Percentiles rank a stretch among this genome's conserved stretches.
Conservation (phyloP, 2,888 invertebrate genomes). For the Agrotis clavis region DNA sequence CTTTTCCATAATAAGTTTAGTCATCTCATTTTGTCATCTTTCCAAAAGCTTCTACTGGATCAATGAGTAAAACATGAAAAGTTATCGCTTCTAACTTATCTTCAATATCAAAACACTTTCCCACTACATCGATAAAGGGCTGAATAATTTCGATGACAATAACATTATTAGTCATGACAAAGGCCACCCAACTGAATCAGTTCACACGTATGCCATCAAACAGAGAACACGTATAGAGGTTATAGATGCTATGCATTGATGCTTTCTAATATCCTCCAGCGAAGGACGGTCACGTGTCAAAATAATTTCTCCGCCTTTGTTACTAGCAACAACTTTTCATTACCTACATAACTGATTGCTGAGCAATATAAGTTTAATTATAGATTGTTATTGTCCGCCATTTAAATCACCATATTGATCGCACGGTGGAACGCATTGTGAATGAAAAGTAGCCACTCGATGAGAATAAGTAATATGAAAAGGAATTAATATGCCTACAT, state of each 20-base stretch:
- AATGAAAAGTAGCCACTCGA: constrained; percentile 52
- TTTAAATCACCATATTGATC: constrained; percentile 57
- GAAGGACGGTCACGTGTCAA: constrained; percentile 56
- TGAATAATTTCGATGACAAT: constrained; percentile 20
- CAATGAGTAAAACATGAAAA: not conserved
- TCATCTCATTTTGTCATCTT: not conserved
- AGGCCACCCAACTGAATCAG: constrained; percentile 56
- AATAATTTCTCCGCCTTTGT: constrained; percentile 60
- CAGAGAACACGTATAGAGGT: constrained; percentile 61
- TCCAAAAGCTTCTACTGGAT: not conserved
- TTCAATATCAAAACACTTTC: not conserved
- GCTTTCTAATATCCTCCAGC: constrained; percentile 62
- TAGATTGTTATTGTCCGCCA: constrained; percentile 50
- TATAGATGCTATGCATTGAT: constrained; percentile 10
- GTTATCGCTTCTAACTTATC: not conserved
- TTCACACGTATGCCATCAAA: constrained; percentile 61
- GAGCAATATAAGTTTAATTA: constrained; percentile 51
- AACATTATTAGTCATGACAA: constrained; percentile 35
- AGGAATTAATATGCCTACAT: constrained; percentile 31
- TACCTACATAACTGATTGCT: constrained; percentile 57
- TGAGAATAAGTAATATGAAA: constrained; percentile 46
- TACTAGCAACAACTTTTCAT: constrained; percentile 48
- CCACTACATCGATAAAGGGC: constrained; percentile 25
- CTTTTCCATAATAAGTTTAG: not conserved
- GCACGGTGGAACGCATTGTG: constrained; percentile 36